Evolutionary conservation across 2,797 vertebrate species (phyloP).

Genomic region (Hypotaenidia okinawae): DNA sequence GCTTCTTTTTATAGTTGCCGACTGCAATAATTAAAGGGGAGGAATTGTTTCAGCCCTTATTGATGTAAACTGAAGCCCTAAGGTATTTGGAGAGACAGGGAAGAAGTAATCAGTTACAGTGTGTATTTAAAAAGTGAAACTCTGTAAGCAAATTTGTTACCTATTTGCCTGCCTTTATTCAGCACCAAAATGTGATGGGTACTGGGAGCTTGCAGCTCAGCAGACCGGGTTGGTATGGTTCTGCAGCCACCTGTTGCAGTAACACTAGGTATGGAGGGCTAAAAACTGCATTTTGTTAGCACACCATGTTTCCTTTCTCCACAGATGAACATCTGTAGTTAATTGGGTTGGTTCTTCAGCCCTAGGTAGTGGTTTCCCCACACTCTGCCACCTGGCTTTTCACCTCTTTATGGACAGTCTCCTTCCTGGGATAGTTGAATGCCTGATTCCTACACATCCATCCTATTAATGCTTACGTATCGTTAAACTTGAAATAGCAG

Average conservation of each 20-base stretch:
- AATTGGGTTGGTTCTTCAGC: not conserved
- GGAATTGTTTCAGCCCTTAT: constrained; percentile 5
- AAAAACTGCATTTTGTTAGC: not conserved
- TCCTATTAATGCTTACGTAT: not conserved
- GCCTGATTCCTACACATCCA: not conserved
- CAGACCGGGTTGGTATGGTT: not conserved
- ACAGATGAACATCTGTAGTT: not conserved
- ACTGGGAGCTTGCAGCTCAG: not conserved
- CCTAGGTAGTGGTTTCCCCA: not conserved
- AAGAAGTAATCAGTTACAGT: constrained; percentile 12
- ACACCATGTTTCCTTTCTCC: not conserved
- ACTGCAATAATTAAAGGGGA: constrained; percentile 9
- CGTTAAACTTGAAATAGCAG: not conserved
- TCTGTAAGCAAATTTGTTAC: not conserved
- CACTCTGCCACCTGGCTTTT: not conserved
- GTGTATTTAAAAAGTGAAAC: not conserved
- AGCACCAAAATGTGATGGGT: not conserved
- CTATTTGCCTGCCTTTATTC: not conserved
- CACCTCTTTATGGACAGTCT: not conserved
- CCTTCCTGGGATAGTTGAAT: not conserved
- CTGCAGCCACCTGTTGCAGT: not conserved
- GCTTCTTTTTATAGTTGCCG: not conserved
- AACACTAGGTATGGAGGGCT: not conserved
- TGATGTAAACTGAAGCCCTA: not conserved
- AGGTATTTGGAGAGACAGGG: not conserved